Evolutionary conservation across 2,797 vertebrate species (phyloP).

Genomic region (Hippopotamyrus pictus): DNA sequence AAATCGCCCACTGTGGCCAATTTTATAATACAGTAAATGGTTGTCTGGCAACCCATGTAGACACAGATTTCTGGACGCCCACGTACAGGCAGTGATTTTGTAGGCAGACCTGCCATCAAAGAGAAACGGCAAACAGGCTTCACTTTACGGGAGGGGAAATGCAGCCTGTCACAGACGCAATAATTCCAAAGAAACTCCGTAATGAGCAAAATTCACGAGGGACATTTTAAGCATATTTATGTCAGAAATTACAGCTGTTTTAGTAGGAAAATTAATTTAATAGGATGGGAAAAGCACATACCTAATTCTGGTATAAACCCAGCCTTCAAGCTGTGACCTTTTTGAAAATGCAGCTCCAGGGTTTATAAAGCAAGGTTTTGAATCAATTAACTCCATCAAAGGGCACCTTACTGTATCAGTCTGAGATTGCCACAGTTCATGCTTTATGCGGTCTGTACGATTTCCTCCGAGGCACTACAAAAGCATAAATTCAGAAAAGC

Average conservation of each 20-base stretch:
- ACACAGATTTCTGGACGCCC: not conserved
- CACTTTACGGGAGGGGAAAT: not conserved
- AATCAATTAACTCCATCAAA: slow-evolving; percentile 6
- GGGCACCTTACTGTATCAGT: not conserved
- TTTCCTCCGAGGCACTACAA: not conserved
- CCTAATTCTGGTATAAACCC: not conserved
- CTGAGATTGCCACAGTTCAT: not conserved
- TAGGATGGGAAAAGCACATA: not conserved
- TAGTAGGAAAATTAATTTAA: slow-evolving; percentile 15
- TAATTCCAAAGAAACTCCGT: not conserved
- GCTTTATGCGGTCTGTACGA: not conserved
- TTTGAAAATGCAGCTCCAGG: slow-evolving; percentile 4
- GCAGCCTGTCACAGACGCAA: not conserved
- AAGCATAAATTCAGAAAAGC: slow-evolving; percentile 5
- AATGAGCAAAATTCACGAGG: slow-evolving; percentile 3
- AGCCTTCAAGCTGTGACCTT: not conserved
- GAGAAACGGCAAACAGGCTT: not conserved
- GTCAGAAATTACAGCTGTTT: slow-evolving; percentile 9
- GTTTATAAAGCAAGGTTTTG: slow-evolving; percentile 13
- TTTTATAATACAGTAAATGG: not conserved
- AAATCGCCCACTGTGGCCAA: not conserved
- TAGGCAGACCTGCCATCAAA: not conserved
- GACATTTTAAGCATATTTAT: slow-evolving; percentile 8
- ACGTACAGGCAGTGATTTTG: not conserved
- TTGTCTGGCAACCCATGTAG: not conserved